Evolutionary conservation across 2,888 invertebrate genomes (phyloP).

Genomic region (Acrobasis suavella): DNA sequence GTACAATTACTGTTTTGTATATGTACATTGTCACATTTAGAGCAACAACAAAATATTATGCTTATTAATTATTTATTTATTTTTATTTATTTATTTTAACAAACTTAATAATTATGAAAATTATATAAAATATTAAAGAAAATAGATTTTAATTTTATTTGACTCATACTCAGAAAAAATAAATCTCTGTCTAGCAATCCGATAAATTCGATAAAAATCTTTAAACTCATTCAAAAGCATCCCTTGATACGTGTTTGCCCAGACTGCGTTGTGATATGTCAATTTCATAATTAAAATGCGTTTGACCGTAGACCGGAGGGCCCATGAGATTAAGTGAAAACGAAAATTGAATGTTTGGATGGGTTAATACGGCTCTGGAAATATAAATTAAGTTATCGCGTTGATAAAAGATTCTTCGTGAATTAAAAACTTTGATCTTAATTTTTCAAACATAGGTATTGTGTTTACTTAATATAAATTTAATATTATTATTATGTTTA

Average conservation of each 20-base stretch:
- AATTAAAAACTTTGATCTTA: conserved; percentile 19
- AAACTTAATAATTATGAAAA: no score
- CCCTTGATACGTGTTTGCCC: conserved; percentile 26
- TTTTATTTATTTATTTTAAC: no score
- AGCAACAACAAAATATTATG: no score
- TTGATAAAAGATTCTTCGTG: conserved; percentile 61
- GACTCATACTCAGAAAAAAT: neutral
- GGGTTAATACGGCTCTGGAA: conserved; percentile 55
- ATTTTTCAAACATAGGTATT: no score
- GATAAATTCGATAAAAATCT: neutral
- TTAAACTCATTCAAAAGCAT: neutral
- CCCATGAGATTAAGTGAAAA: conserved; percentile 65
- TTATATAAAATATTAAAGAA: no score
- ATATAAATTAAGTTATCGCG: conserved; percentile 66
- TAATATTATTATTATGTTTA: no score
- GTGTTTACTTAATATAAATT: no score
- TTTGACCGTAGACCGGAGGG: conserved; percentile 72
- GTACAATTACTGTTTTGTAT: no score
- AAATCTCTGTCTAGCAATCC: neutral
- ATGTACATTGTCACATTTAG: no score
- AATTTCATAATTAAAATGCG: conserved; percentile 81
- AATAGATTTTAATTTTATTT: neutral
- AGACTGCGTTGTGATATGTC: conserved; percentile 66
- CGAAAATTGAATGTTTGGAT: conserved; percentile 66
- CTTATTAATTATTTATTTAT: no score